These are phyloP conservation scores for Palythoa grandiflora DNA, from an alignment of 92 coral and sea anemone species.

Conservation along the genomic window DNA sequence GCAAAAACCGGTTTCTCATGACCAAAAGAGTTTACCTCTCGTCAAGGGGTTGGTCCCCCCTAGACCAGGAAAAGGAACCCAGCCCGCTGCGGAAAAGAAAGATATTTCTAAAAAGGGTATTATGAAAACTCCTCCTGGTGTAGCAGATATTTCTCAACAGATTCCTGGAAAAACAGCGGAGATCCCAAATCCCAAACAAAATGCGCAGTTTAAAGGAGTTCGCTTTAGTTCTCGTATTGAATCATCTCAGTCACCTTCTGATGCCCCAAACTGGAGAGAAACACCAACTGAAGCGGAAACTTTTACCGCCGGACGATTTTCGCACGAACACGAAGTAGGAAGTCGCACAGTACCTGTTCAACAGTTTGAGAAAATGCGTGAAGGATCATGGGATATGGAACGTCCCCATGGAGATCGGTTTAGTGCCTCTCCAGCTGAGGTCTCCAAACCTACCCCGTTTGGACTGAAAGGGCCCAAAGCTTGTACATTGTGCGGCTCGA, in stretches of 20 bases:
- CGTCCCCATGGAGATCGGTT: conserved; percentile 21
- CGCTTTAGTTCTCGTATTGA: conserved; percentile 42
- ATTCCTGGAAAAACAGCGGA: not conserved
- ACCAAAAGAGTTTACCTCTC: not conserved
- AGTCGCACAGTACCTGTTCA: not conserved
- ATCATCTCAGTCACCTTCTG: not conserved
- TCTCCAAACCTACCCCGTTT: conserved; percentile 20
- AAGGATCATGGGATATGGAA: not conserved
- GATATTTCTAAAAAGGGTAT: conserved; percentile 9
- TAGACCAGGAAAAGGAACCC: conserved; percentile 9
- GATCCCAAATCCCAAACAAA: not conserved
- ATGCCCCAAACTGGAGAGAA: conserved; percentile 30
- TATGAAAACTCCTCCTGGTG: not conserved
- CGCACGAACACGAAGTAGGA: not conserved
- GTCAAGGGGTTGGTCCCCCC: conserved; percentile 1
- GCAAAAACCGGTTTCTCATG: conserved; percentile 13
- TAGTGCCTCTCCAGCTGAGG: conserved; percentile 26
- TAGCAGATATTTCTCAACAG: not conserved
- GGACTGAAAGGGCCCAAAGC: conserved; percentile 37
- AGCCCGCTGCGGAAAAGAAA: conserved; percentile 8
- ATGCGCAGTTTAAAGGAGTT: conserved; percentile 32
- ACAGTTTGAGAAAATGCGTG: not conserved
- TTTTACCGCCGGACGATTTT: not conserved
- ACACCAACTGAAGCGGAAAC: not conserved
- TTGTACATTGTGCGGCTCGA: conserved; percentile 36